Evolutionary conservation across 2,113 vertebrate species (phyloP), one percentile per base, ranked within the genome.

Genomic region (Serinus canaria): DNA sequence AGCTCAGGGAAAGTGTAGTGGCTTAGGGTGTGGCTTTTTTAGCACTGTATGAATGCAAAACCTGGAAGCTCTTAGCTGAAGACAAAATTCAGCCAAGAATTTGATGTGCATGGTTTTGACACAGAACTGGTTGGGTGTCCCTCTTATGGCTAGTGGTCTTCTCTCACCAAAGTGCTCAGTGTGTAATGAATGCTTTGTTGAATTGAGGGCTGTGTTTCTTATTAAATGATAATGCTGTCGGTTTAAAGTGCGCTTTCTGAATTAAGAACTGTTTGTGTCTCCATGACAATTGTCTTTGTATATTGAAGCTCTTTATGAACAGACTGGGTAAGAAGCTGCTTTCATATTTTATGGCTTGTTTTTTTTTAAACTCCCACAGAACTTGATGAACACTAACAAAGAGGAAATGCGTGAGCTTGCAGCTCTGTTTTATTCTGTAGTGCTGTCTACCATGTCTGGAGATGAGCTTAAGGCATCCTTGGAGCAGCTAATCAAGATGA

Each of bases 321-420:
- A 74, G 41, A 53, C 22, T 66, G 49, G 55, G 2, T 74, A 44
- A 87, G 55, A 76, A 74, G 20, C 23, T 87, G 49, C 25, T 88
- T 88, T 15, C 5, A 0, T 76, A 19, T 89, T 64, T 85, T 74
- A 27, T 70, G 1, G 6, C 52, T 52, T 59, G 3, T 1, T 47
- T 74, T 77, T 72, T 91, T 90, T 33, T 33, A 43, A 74, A 62
- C 43, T 76, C 50, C 50, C 7, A 1, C 97, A 99, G 99, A 98
- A 98, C 95, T 97, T 99, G 89, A 99, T 99, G 99, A 99, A 98
- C 92, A 99, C 99, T 60, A 99, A 98, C 96, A 99, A 99, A 93
- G 99, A 99, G 96, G 99, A 99, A 96, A 99, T 99, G 99, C 98
- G 99, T 33, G 99, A 99, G 89, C 97, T 99, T 1, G 99, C 99